These are phyloP conservation scores for Chouioia cunea DNA, from an alignment of 2,888 invertebrate species.

Conservation along the genomic window DNA sequence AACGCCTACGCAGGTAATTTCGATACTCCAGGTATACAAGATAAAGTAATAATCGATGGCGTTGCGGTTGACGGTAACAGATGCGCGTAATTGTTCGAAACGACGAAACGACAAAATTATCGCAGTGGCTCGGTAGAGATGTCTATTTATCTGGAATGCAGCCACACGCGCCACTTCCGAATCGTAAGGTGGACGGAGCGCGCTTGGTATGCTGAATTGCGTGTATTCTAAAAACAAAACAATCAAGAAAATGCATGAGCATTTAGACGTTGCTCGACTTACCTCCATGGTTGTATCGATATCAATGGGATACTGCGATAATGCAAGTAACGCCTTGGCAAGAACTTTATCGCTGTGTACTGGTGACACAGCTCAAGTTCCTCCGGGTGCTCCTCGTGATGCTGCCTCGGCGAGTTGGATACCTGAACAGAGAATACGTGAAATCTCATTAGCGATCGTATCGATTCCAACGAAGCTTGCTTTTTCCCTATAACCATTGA, in stretches of 20 bases:
- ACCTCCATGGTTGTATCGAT: slow-evolving; percentile 46
- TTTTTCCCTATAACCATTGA: too few species aligned
- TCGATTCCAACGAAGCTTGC: too few species aligned
- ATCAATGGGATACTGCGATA: slow-evolving; percentile 34
- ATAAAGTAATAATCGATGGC: not conserved
- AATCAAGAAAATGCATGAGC: too few species aligned
- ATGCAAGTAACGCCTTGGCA: slow-evolving; percentile 28
- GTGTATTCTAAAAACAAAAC: too few species aligned
- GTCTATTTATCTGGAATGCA: too few species aligned
- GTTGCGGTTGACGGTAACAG: too few species aligned
- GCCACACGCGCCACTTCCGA: too few species aligned
- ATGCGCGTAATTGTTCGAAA: too few species aligned
- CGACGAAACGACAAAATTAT: slow-evolving; percentile 5
- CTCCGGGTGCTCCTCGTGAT: slow-evolving; percentile 5
- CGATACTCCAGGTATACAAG: slow-evolving; percentile 1
- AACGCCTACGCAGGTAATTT: too few species aligned
- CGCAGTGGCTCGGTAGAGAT: not conserved
- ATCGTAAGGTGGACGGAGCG: too few species aligned
- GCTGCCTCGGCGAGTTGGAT: slow-evolving; percentile 5
- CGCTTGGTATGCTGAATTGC: too few species aligned
- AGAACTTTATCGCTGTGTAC: slow-evolving; percentile 21
- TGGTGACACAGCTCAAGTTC: not conserved
- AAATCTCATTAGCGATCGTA: slow-evolving; percentile 4
- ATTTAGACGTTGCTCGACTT: slow-evolving; percentile 22
- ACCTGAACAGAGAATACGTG: slow-evolving; percentile 16